Base-by-base conservation (phyloP, 2,113 vertebrate genomes). In the Tupaia tana region DNA sequence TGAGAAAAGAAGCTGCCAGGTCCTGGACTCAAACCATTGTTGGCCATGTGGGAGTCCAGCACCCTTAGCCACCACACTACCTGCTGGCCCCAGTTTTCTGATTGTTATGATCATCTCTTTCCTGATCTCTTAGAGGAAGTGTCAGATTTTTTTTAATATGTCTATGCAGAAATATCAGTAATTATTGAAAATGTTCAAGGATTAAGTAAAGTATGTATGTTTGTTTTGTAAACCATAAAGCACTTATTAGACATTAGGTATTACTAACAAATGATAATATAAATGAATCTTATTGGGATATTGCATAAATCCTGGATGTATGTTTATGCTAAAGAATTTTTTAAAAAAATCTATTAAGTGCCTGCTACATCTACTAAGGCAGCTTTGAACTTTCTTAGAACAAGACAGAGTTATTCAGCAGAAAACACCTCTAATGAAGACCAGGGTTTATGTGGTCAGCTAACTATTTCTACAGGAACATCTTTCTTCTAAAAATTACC, bases 191-290 rank as follows among this genome's bases (percentile, higher is more conserved):
- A 87, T 61, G 29, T 85, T 86, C 58, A 82, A 56, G 34, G 59
- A 73, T 94, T 83, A 92, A 84, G n/a, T 89, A 81, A 74, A 87
- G 58, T 58, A 29, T 83, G 9, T 89, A 54, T 70, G 11, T 59
- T 84, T 97, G 18, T 66, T 90, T 75, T 92, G 10, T 56, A 91
- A 95, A 93, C 31, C 24, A 14, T 91, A 93, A 86, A 75, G 20
- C 25, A 64, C 59, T 93, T 91, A 86, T 15, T 89, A 86, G 43
- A 56, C 54, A 64, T 63, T 67, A 87, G 59, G 3, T 92, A 64
- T 82, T 91, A 89, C 63, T 70, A 73, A 88, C 9, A 75, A 80
- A 91, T 85, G 29, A 74, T 90, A 63, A 91, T n/a, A 3, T 43
- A 91, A 87, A 34, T 78, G n/a, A 81, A 58, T 20, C n/a, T 91